These are phyloP conservation scores for Pocota personata DNA, from an alignment of 2,888 invertebrate genomes.

Conservation along the genomic window DNA sequence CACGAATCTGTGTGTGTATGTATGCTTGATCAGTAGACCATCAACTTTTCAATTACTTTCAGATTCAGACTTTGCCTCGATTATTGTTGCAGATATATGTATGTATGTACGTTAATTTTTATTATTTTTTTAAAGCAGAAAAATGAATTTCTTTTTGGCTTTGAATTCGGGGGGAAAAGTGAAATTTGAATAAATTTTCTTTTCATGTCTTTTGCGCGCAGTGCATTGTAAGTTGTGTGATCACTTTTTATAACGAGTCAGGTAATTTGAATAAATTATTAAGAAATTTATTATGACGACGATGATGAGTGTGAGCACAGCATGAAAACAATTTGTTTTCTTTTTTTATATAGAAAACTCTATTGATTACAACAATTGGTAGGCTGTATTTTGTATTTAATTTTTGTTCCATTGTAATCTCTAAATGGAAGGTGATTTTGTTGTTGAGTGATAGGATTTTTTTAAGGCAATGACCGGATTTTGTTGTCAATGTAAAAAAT, in stretches of 20 bases:
- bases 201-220: slow-evolving; percentile 47
- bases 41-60: slow-evolving; percentile 67
- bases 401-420: not conserved
- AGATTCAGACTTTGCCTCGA: slow-evolving; percentile 24
- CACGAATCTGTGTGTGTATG: not conserved
- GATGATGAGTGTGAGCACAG: slow-evolving; percentile 16
- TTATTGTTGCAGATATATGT: slow-evolving; percentile 46
- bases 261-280: slow-evolving; percentile 66
- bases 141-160: slow-evolving; percentile 61
- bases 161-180: slow-evolving; percentile 45
- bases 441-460: not conserved
- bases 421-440: not conserved
- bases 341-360: slow-evolving; percentile 21
- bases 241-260: slow-evolving; percentile 61
- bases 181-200: slow-evolving; percentile 71
- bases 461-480: slow-evolving; percentile 31
- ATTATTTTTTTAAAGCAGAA: not conserved
- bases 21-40: slow-evolving; percentile 52
- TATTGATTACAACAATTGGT: slow-evolving; percentile 40
- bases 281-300: slow-evolving; percentile 64
- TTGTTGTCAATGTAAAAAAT: not conserved
- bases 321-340: slow-evolving; percentile 23
- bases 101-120: not conserved
- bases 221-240: slow-evolving; percentile 42
- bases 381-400: not conserved